phyloP scores from a whole-genome alignment of 1,140 invertebrate species.

The Chionoecetes opilio region DNA sequence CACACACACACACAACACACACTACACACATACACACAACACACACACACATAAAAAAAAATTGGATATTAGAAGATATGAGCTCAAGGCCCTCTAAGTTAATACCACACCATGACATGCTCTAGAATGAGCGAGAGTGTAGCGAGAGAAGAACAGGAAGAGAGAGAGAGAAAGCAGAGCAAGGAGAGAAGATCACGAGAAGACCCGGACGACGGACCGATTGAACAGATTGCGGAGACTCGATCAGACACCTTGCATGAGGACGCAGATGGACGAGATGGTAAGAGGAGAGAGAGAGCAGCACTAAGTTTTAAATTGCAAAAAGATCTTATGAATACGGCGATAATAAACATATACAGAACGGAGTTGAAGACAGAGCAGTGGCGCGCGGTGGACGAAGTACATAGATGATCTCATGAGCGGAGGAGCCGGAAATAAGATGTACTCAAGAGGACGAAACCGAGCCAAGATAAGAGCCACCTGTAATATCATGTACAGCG shows the following conservation, averaged over 20 bases:
- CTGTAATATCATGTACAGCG: neutral
- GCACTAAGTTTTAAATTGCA: neutral
- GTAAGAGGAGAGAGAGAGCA: neutral
- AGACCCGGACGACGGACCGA: too few relatives aligned
- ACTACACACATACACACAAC: too few relatives aligned
- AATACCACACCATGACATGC: too few relatives aligned
- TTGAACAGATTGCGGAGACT: too few relatives aligned
- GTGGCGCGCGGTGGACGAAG: neutral
- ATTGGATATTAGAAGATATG: too few relatives aligned
- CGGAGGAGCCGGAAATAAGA: neutral
- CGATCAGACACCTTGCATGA: too few relatives aligned
- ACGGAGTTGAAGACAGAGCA: neutral
- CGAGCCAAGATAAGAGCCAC: neutral
- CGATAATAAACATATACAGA: constrained; percentile 21
- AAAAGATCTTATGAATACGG: constrained; percentile 11
- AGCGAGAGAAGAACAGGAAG: neutral
- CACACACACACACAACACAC: too few relatives aligned
- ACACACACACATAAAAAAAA: too few relatives aligned
- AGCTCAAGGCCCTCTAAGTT: too few relatives aligned
- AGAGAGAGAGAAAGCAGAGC: constrained; percentile 7
- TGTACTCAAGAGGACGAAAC: neutral
- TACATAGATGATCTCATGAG: neutral
- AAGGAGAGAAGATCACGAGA: too few relatives aligned
- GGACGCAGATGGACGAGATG: too few relatives aligned
- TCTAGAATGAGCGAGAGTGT: too few relatives aligned